phyloP scores from a whole-genome alignment of 2,113 vertebrate genomes.

The Ameiurus melas region DNA sequence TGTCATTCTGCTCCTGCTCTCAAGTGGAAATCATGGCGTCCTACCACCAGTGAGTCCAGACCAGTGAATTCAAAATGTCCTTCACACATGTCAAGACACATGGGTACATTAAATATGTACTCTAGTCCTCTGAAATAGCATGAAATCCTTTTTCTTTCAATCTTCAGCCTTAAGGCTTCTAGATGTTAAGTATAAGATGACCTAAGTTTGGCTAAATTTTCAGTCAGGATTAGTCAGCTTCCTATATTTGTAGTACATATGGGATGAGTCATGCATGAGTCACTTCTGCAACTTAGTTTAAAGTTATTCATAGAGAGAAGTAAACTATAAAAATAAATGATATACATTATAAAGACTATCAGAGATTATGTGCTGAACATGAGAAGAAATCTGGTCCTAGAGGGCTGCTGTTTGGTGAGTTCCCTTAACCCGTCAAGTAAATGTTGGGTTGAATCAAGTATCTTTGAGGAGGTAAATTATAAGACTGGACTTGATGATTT shows the following conservation, averaged over 20 bases:
- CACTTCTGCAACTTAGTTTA: conserved; percentile 14
- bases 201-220: neutral
- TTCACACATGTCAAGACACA: neutral
- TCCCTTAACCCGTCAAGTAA: neutral
- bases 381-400: neutral
- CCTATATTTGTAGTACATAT: conserved; percentile 28
- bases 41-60: conserved; percentile 68
- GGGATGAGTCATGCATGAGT: conserved; percentile 18
- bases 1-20: conserved; percentile 69
- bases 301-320: conserved; percentile 9
- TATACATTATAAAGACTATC: neutral
- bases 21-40: conserved; percentile 73
- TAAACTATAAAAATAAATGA: neutral
- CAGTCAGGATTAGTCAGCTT: conserved; percentile 7
- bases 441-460: neutral
- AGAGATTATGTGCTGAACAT: neutral
- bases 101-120: neutral
- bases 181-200: conserved; percentile 4
- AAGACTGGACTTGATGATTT: too few species aligned
- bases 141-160: neutral
- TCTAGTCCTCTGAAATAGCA: neutral
- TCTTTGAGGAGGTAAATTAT: neutral
- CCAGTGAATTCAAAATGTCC: conserved; percentile 9
- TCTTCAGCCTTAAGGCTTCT: neutral
- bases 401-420: neutral